Base-by-base conservation (phyloP, 2,113 vertebrate species). In the Neogale vison region DNA sequence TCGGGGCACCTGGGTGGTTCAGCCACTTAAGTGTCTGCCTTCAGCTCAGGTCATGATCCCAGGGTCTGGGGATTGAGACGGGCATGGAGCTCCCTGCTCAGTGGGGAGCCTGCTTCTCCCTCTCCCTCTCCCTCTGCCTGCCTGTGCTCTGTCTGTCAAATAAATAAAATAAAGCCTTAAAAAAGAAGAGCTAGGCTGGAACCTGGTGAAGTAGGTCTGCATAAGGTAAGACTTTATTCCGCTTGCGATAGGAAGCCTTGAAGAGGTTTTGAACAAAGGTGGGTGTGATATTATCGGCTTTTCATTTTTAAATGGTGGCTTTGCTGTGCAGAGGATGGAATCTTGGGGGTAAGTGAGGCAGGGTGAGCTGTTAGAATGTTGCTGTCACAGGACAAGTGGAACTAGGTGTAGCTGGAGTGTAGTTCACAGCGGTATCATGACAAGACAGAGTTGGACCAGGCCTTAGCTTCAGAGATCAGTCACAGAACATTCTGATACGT, bases 341-440 rank as follows among this genome's bases (percentile, higher is more conserved):
- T 29, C 6, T 84, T 34, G 1, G 77, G 26, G 26, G 10, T 4
- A 92, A 13, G 7, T 17, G 12, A 82, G 15, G 29, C 9, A 61
- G 9, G 84, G 79, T 63, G 69, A 52, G 9, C 74, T 36, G 1
- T 42, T 45, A 42, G 26, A 17, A 24, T 65, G 7, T 24, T 42
- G 47, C 69, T 20, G 4, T 50, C 34, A 74, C 1, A 59, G 21
- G 63, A 24, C 2, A 72, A 21, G 36, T 3, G 59, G 36, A 71
- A 23, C 31, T 47, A 20, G 34, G 0, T 21, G 23, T 57, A 36
- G 23, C 26, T 55, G 57, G 12, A 26, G 10, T 31, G 83, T 42
- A 6, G 69, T 3, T 17, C 42, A 14, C 10, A 24, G 21, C 1
- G 2, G 4, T 76, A 0, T 20, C 24, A 13, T 31, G 21, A 61